Evolutionary conservation across 2,888 invertebrate genomes (phyloP).

Genomic region (Apodemia mormo): DNA sequence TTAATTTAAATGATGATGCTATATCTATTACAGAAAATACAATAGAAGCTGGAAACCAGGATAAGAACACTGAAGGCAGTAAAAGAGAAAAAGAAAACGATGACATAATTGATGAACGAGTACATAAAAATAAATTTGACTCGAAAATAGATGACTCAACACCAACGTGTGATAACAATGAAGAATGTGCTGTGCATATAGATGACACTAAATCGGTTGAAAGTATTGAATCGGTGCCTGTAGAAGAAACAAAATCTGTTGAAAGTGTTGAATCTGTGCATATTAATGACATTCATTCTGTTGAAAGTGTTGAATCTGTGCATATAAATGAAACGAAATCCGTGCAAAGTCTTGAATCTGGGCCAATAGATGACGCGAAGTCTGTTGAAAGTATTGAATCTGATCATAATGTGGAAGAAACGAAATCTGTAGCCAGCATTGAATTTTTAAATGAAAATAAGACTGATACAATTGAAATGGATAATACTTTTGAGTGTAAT

Average conservation of each 20-base stretch:
- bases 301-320: slow-evolving; percentile 22
- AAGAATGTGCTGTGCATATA: not conserved
- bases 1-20: slow-evolving; percentile 32
- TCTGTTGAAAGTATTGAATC: not conserved
- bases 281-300: slow-evolving; percentile 18
- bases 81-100: slow-evolving; percentile 14
- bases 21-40: slow-evolving; percentile 32
- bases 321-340: not conserved
- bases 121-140: not conserved
- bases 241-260: slow-evolving; percentile 5
- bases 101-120: not conserved
- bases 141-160: not conserved
- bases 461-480: slow-evolving; percentile 3
- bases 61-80: slow-evolving; percentile 14
- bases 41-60: slow-evolving; percentile 18
- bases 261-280: not conserved
- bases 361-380: not conserved
- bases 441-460: not conserved
- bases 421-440: not conserved
- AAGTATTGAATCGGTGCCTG: not conserved
- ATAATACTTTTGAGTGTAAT: slow-evolving; percentile 6
- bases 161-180: not conserved
- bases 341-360: slow-evolving; percentile 5
- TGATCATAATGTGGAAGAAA: not conserved
- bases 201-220: not conserved